Conservation (phyloP, 1,140 invertebrate species). For the Heliconius hewitsoni region DNA sequence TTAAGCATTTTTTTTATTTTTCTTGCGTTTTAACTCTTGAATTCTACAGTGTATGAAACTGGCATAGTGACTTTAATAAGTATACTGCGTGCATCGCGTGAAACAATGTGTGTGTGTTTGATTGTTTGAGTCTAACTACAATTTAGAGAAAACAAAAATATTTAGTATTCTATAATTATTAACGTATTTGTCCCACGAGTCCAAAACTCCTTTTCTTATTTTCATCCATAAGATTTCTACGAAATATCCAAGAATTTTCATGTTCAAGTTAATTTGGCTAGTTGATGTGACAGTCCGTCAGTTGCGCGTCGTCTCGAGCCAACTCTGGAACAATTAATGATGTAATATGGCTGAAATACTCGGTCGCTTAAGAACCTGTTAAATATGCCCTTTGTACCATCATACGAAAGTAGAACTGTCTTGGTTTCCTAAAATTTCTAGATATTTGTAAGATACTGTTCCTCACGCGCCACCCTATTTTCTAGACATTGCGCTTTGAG, state of each 20-base stretch:
- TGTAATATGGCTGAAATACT: conserved; percentile 40
- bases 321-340: conserved; percentile 48
- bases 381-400: conserved; percentile 12
- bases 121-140: background rate
- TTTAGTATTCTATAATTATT: background rate
- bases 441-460: too few relatives aligned
- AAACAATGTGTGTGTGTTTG: too few relatives aligned
- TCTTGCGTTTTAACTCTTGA: too few relatives aligned
- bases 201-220: background rate
- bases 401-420: background rate
- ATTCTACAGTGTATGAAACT: too few relatives aligned
- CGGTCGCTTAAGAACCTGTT: conserved; percentile 17
- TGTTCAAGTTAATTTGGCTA: conserved; percentile 36
- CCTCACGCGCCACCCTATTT: too few relatives aligned
- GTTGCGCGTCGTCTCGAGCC: conserved; percentile 37
- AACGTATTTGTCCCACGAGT: background rate
- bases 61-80: too few relatives aligned
- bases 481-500: too few relatives aligned
- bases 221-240: background rate
- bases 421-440: background rate
- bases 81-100: too few relatives aligned
- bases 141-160: background rate
- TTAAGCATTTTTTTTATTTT: too few relatives aligned
- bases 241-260: conserved; percentile 21
- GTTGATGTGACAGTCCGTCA: conserved; percentile 47